Conservation (phyloP, 2,888 invertebrate species). For the Agonum fuliginosum region DNA sequence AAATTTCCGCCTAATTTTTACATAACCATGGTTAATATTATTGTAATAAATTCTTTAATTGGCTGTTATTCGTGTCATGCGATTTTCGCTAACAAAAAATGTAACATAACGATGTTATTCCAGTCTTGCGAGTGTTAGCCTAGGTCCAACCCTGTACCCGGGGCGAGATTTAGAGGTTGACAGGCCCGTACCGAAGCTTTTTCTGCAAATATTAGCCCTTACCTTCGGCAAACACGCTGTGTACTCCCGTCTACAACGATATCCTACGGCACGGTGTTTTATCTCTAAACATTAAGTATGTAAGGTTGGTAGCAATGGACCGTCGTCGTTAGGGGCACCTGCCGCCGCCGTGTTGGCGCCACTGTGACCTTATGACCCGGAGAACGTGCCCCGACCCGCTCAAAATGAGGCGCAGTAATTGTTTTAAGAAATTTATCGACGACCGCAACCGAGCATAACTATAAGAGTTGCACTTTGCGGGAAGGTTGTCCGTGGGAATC, state of each 20-base stretch:
- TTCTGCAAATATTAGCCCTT: slow-evolving; percentile 26
- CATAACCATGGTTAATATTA: no score
- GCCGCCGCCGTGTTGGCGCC: no score
- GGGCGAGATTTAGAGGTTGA: slow-evolving; percentile 9
- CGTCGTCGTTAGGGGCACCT: slow-evolving; percentile 39
- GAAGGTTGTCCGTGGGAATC: slow-evolving; percentile 3
- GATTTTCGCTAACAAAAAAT: slow-evolving; percentile 3
- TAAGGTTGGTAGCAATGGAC: slow-evolving; percentile 34
- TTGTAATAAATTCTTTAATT: neutral
- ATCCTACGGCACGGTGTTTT: slow-evolving; percentile 9
- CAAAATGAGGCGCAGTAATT: slow-evolving; percentile 24
- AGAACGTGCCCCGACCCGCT: slow-evolving; percentile 3
- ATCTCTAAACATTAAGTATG: slow-evolving; percentile 44
- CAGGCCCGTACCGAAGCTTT: slow-evolving; percentile 3
- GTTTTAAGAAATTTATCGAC: slow-evolving; percentile 39
- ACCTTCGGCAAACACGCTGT: slow-evolving; percentile 26
- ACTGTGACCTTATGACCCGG: slow-evolving; percentile 27
- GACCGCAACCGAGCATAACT: neutral
- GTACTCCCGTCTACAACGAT: no score
- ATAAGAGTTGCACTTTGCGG: neutral
- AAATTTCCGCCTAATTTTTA: no score
- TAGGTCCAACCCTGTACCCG: neutral
- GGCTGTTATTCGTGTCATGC: no score
- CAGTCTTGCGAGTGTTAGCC: neutral
- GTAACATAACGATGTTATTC: slow-evolving; percentile 11